These are phyloP conservation scores for Melipona beecheii DNA, from an alignment of 2,888 invertebrate genomes.

Conservation along the genomic window DNA sequence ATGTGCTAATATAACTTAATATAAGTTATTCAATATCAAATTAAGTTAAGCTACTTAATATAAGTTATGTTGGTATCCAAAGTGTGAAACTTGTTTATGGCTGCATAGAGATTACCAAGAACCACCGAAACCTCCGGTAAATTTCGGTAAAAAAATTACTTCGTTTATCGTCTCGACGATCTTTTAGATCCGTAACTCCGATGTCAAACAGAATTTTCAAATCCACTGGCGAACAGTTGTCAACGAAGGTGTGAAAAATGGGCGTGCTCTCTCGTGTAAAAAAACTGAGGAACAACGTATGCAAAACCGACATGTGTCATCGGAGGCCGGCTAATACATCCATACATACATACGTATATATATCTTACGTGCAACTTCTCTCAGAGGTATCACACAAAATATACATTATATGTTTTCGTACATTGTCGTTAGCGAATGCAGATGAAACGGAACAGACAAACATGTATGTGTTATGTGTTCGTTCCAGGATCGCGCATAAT, in stretches of 20 bases:
- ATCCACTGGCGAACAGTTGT: conserved; percentile 65
- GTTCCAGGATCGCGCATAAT: conserved; percentile 52
- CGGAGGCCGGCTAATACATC: conserved; percentile 41
- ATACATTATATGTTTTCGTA: neutral
- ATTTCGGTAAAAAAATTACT: neutral
- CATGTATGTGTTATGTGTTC: neutral
- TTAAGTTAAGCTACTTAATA: neutral
- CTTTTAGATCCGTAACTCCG: neutral
- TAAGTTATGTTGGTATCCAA: neutral
- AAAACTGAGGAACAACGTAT: conserved; percentile 30
- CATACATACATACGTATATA: no score
- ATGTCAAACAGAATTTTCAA: conserved; percentile 37
- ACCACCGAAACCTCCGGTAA: neutral
- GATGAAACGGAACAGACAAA: neutral
- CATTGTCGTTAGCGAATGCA: neutral
- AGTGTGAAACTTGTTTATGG: no score
- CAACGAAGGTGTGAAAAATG: conserved; percentile 74
- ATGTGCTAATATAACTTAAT: neutral
- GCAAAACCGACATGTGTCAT: conserved; percentile 47
- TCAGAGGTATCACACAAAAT: neutral
- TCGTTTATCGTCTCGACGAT: neutral
- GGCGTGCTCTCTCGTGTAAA: conserved; percentile 67
- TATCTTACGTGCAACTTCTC: neutral
- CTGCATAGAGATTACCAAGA: neutral
- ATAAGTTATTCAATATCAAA: neutral